phyloP scores from a whole-genome alignment of 2,888 invertebrate species.

The Tachina fera region DNA sequence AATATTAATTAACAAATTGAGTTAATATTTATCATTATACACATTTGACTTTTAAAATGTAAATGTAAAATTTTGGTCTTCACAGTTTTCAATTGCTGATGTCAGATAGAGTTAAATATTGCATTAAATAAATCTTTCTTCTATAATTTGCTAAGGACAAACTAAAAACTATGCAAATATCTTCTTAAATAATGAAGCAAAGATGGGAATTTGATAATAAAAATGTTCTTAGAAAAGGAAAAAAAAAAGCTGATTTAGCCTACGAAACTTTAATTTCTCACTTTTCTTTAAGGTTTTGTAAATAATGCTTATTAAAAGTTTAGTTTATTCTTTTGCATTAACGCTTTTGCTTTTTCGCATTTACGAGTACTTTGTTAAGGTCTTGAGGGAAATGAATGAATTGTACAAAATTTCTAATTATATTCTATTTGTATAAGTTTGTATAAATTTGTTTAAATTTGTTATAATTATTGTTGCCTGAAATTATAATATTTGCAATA shows the following conservation, averaged over 20 bases:
- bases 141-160: neutral
- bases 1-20: neutral
- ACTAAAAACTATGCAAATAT: neutral
- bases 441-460: neutral
- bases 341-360: neutral
- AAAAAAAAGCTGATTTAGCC: too few relatives aligned
- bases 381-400: constrained; percentile 1
- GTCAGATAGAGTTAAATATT: neutral
- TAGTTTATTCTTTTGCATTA: too few relatives aligned
- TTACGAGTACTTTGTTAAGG: neutral
- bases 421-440: neutral
- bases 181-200: neutral
- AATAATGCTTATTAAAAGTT: too few relatives aligned
- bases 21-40: too few relatives aligned
- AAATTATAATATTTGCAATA: neutral
- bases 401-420: constrained; percentile 1
- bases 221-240: too few relatives aligned
- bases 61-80: too few relatives aligned
- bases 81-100: too few relatives aligned
- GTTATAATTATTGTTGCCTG: neutral
- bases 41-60: too few relatives aligned
- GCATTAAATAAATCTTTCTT: neutral
- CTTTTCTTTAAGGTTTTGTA: too few relatives aligned
- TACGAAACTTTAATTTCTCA: too few relatives aligned
- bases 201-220: neutral